Conservation (phyloP, 2,797 vertebrate genomes). For the Pampus argenteus region DNA sequence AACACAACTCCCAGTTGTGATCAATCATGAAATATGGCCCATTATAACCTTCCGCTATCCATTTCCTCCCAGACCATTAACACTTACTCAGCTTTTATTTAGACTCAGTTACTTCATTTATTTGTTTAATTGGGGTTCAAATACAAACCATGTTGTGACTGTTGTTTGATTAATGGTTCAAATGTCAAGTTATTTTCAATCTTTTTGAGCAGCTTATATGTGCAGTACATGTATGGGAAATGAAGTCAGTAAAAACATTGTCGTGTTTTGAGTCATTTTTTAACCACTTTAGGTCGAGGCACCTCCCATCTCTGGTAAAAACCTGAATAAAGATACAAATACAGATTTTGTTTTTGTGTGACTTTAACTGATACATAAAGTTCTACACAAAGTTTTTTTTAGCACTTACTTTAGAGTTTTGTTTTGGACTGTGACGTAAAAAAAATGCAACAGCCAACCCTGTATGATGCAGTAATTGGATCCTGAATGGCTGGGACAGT, state of each 20-base stretch:
- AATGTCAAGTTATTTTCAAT: background rate
- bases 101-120: background rate
- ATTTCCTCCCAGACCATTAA: background rate
- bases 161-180: background rate
- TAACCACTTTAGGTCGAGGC: too few relatives aligned
- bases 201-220: background rate
- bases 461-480: conserved; percentile 5
- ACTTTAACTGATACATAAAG: too few relatives aligned
- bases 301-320: background rate
- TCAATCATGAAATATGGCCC: background rate
- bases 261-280: background rate
- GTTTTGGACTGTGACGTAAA: too few relatives aligned
- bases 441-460: conserved; percentile 4
- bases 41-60: background rate
- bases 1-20: background rate
- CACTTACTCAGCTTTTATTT: background rate
- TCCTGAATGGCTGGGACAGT: conserved; percentile 4
- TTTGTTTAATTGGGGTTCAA: too few relatives aligned
- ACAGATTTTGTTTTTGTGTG: background rate
- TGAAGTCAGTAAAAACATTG: background rate
- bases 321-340: background rate
- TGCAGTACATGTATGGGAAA: background rate
- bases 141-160: too few relatives aligned
- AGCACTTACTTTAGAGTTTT: too few relatives aligned
- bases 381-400: too few relatives aligned